Evolutionary conservation across 2,113 vertebrate genomes (phyloP).

Genomic region (Penelope pileata): DNA sequence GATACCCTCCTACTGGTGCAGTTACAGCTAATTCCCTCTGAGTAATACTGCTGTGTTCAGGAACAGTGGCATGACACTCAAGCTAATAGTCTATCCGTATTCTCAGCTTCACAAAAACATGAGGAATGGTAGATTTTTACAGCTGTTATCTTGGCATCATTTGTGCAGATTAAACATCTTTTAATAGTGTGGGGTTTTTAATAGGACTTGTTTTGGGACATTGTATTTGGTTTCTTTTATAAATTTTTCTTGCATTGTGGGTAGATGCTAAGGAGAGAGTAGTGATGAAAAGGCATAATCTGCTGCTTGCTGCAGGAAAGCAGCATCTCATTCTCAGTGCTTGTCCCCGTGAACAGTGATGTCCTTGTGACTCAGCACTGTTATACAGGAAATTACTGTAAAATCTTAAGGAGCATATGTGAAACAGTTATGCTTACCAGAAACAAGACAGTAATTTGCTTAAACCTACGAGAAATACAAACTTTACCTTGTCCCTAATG

Average conservation of each 20-base stretch:
- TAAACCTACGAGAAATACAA: neutral
- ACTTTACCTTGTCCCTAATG: neutral
- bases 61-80: neutral
- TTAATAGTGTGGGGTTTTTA: neutral
- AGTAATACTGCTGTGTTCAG: neutral
- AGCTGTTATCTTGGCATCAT: neutral
- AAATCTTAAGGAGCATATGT: neutral
- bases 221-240: neutral
- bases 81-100: neutral
- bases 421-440: neutral
- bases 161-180: neutral
- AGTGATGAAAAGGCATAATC: neutral
- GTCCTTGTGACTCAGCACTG: neutral
- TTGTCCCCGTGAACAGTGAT: neutral
- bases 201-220: neutral
- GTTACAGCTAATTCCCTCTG: neutral
- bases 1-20: neutral
- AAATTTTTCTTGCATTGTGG: neutral
- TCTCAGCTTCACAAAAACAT: neutral
- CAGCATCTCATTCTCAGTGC: neutral
- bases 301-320: neutral
- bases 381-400: neutral
- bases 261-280: neutral
- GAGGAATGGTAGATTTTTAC: neutral
- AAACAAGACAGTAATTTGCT: neutral